Percentiles rank a stretch among this genome's conserved stretches.
phyloP scores from a whole-genome alignment of 2,888 invertebrate genomes.

The Parnassius glacialis region DNA sequence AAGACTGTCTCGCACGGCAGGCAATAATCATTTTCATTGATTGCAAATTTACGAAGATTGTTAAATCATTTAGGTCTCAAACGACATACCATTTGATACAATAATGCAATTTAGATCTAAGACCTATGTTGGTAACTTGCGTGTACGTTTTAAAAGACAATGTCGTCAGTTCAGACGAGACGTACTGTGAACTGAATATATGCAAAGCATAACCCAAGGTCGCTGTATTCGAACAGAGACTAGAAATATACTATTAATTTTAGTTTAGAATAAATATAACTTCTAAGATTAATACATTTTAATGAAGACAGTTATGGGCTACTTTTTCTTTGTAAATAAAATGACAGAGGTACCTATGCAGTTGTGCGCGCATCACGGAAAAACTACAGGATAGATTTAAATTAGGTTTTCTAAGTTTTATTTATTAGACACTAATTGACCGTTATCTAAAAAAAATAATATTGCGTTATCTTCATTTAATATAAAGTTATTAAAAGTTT shows the following conservation, averaged over 20 bases:
- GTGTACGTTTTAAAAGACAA: not conserved
- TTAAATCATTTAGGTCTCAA: constrained; percentile 7
- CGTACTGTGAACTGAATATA: constrained; percentile 11
- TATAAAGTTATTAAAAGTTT: too few species aligned
- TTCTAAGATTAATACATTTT: too few species aligned
- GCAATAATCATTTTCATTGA: constrained; percentile 28
- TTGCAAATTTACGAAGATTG: constrained; percentile 25
- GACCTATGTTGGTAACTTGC: constrained; percentile 2
- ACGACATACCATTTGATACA: not conserved
- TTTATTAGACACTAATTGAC: too few species aligned
- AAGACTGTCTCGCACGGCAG: constrained; percentile 14
- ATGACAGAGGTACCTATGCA: too few species aligned
- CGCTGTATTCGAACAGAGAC: constrained; percentile 15
- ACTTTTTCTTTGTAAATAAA: too few species aligned
- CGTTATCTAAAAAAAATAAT: too few species aligned
- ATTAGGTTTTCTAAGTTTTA: too few species aligned
- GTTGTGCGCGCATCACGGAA: too few species aligned
- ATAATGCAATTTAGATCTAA: constrained; percentile 8
- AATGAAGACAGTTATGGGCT: too few species aligned
- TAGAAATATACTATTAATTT: constrained; percentile 20
- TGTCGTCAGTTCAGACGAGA: not conserved
- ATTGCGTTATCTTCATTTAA: too few species aligned
- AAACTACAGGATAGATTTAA: too few species aligned
- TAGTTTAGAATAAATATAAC: constrained; percentile 12
- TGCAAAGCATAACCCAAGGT: constrained; percentile 18